These are phyloP conservation scores for Penaeus chinensis DNA, from an alignment of 1,140 invertebrate genomes.

Conservation along the genomic window DNA sequence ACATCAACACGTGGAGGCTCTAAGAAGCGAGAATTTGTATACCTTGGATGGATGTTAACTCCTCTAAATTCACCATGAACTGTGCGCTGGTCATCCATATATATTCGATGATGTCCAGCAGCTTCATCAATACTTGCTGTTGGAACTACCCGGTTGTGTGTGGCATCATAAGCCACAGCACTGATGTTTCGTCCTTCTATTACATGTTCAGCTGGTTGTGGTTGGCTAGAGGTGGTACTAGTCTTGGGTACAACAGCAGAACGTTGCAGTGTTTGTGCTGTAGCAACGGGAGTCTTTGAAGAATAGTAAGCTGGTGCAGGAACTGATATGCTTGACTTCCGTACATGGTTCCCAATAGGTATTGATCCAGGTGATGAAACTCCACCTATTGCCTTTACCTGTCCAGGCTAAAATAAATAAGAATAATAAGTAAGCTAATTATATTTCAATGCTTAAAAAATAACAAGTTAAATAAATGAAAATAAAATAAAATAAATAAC, in stretches of 20 bases:
- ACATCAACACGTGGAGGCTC: conserved; percentile 49
- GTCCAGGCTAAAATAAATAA: conserved; percentile 19
- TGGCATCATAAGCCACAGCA: conserved; percentile 29
- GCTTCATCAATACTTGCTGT: conserved; percentile 34
- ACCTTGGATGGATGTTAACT: conserved; percentile 40
- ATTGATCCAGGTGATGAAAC: conserved; percentile 28
- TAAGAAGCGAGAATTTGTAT: conserved; percentile 31
- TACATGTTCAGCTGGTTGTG: conserved; percentile 18
- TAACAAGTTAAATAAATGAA: too few relatives aligned
- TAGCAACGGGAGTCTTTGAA: conserved; percentile 4
- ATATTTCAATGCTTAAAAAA: too few relatives aligned
- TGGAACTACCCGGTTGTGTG: conserved; percentile 34
- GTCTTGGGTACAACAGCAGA: conserved; percentile 34
- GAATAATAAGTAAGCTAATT: too few relatives aligned
- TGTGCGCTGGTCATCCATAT: conserved; percentile 34
- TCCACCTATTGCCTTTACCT: conserved; percentile 28
- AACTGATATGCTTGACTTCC: conserved; percentile 25
- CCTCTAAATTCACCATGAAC: conserved; percentile 47
- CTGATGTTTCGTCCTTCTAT: conserved; percentile 29
- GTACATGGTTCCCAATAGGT: conserved; percentile 39
- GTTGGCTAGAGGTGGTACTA: conserved; percentile 15
- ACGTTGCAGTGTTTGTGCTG: not conserved
- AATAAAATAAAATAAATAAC: too few relatives aligned
- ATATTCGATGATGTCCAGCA: conserved; percentile 36
- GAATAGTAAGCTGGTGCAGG: conserved; percentile 30